Evolutionary conservation across 2,113 vertebrate genomes (phyloP), one percentile per base, ranked within the genome.

Genomic region (Odontesthes bonariensis): DNA sequence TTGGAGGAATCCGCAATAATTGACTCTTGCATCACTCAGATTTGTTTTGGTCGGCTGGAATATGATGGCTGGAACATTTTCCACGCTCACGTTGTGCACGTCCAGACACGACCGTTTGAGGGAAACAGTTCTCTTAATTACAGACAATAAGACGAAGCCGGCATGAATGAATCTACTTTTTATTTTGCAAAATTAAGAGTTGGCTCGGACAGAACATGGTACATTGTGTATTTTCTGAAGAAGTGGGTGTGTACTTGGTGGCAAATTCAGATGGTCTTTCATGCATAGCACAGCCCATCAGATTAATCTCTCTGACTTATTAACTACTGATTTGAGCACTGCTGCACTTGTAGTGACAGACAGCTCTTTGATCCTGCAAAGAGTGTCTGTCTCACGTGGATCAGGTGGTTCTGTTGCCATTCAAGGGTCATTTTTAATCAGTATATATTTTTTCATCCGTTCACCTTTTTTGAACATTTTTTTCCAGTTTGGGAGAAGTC

Each of bases 261-360:
- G 35, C 60, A 57, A 8, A 70, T 8, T 51, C 23, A 61, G 40
- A 71, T 53, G 55, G 59, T 16, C 51, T 80, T 65, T 19, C 69
- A 38, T 49, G 22, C 75, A 55, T 64, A 57, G n/a, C 35, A 20
- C 31, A 65, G 49, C 62, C 42, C 60, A 32, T 65, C 57, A 35
- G 52, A 82, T 82, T 51, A 75, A 74, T 84, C 58, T 54, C 19
- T 63, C 57, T 22, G 65, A 79, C 83, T 84, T 88, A 62, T 77
- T 73, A 79, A 75, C 77, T 67, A 49, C 56, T 68, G 58, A 83
- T 71, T 44, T 46, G 47, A 73, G 81, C 62, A 74, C 33, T 68
- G 63, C 42, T 67, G 46, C 69, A 20, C 57, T 78, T 74, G 33
- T 60, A 19, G 53, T 59, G 62, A 67, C 66, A 73, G 75, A 57